A percentile compares a stretch with the other conserved stretches of the same genome.
Conservation (phyloP, 2,113 vertebrate genomes). For the Erinaceus europaeus region DNA sequence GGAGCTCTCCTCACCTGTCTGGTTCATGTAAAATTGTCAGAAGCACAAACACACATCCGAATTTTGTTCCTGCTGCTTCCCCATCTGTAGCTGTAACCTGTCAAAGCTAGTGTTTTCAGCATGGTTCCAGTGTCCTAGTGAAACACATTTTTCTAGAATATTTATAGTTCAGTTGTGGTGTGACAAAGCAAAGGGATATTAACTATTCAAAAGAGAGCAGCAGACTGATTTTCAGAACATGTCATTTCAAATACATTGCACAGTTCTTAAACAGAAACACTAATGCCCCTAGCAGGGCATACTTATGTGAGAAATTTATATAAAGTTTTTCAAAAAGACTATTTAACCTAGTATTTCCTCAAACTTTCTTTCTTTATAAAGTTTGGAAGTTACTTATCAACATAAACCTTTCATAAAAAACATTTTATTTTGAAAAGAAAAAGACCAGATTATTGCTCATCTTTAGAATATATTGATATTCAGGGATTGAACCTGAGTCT, state of each 20-base stretch:
- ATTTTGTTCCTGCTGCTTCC: neutral
- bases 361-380: neutral
- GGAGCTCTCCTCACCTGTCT: neutral
- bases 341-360: neutral
- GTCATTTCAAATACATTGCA: neutral
- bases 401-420: neutral
- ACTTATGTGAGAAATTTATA: neutral
- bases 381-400: neutral
- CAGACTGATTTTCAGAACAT: neutral
- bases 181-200: neutral
- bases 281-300: neutral
- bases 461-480: no score
- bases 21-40: neutral
- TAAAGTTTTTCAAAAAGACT: neutral
- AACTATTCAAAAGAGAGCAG: neutral
- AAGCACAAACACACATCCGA: neutral
- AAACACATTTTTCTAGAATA: conserved; percentile 4
- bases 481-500: no score
- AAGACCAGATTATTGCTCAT: no score
- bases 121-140: neutral
- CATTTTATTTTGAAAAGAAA: no score
- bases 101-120: neutral
- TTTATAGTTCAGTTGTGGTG: neutral
- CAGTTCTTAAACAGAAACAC: neutral
- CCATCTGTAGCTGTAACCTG: neutral